Base-by-base conservation (phyloP, 2,797 vertebrate genomes). In the Hafferia zeledoni region DNA sequence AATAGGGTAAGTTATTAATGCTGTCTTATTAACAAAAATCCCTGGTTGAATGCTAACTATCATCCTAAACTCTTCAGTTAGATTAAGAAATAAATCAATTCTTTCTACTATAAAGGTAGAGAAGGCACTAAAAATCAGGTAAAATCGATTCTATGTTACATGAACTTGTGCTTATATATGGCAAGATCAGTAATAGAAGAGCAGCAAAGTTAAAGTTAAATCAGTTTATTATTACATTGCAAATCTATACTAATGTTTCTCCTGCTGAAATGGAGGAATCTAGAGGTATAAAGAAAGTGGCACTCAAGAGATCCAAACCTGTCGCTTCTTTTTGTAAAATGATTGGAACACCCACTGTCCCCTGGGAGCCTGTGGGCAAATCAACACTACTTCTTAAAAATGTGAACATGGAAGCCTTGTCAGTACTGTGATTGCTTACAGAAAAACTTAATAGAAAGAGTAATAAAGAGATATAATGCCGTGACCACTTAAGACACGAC, bases 401-500 rank as follows among this genome's bases (percentile, higher is more conserved):
- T 75, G 90, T 97, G 94, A 95, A 94, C 43, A 74, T 71, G 84
- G 96, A 90, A 96, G 81, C 82, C 87, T 93, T 96, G 87, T 96
- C 96, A 97, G 93, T 92, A 87, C 17, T 52, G 75, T 77, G 83
- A 96, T 68, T 89, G 75, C 78, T 97, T 89, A 92, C 59, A 94
- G 52, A 96, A 94, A 96, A 86, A 53, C 64, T 78, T 93, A 90
- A 94, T 57, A 97, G 83, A 89, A 97, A 93, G 41, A 93, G 46
- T 81, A 95, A 93, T 95, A 97, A 93, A 96, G n/a, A n/a, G 89
- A 94, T 96, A 83, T 56, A 94, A 95, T 96, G 93, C 95, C 96
- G 96, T 77, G 96, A 97, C 52, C 89, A 70, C 63, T 97, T 94
- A 97, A 96, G 87, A 86, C 35, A 85, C 25, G 68, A 87, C 47